Conservation (phyloP, 2,113 vertebrate genomes). For the Galeopterus variegatus region DNA sequence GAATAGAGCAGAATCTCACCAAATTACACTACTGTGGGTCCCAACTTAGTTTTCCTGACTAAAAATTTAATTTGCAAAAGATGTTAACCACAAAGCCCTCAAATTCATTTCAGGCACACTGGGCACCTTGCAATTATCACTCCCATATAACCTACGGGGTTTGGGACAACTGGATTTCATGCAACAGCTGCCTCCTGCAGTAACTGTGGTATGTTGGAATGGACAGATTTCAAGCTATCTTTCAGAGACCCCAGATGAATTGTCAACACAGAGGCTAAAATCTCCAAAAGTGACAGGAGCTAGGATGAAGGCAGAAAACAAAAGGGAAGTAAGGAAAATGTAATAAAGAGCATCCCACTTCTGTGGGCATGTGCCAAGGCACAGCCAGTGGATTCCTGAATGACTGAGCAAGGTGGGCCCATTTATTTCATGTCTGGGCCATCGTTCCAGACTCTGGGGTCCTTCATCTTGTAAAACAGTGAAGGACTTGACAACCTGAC, state of each 20-base stretch:
- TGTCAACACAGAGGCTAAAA: background rate
- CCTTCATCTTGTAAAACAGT: background rate
- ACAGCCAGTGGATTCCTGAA: too few species aligned
- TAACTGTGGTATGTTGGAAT: background rate
- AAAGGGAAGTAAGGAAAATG: background rate
- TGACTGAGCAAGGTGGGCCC: background rate
- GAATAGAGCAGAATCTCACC: slow-evolving; percentile 6
- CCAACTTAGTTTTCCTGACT: slow-evolving; percentile 28
- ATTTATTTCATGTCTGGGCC: background rate
- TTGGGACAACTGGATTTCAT: background rate
- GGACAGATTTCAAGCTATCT: background rate
- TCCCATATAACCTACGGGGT: background rate
- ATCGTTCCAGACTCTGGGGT: background rate
- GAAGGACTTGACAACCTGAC: background rate
- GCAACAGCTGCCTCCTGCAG: background rate
- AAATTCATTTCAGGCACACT: background rate
- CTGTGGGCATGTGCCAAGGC: fast-evolving
- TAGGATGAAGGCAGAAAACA: background rate
- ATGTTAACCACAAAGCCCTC: slow-evolving; percentile 10
- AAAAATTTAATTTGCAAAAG: slow-evolving; percentile 19
- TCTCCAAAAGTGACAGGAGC: background rate
- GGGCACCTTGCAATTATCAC: background rate
- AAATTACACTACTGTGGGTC: background rate
- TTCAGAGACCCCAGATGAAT: background rate
- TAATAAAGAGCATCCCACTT: background rate